Conservation (phyloP, 2,797 vertebrate species). For the Mallotus villosus region DNA sequence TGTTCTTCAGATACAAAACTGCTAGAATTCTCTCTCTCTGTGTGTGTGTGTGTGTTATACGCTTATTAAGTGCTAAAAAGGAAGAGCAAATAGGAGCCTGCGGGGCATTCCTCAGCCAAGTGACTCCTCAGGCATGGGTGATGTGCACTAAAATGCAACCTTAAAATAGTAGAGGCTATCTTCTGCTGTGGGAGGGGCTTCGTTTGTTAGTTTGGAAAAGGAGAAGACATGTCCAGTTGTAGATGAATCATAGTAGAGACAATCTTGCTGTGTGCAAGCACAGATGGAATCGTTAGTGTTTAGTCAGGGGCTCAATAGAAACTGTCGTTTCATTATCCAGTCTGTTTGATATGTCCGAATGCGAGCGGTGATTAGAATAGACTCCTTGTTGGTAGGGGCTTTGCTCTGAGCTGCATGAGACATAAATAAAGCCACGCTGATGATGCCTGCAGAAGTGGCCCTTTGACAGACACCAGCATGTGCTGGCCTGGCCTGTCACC, state of each 20-base stretch:
- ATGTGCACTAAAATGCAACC: constrained; percentile 28
- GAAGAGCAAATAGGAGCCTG: constrained; percentile 29
- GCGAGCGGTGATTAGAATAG: constrained; percentile 37
- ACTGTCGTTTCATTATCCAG: not conserved
- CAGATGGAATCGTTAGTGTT: not conserved
- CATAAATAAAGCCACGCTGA: constrained; percentile 81
- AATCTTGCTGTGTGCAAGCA: not conserved
- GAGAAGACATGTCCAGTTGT: constrained; percentile 43
- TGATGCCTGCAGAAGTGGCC: constrained; percentile 83
- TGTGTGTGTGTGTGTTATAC: not conserved
- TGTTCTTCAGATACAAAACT: not conserved
- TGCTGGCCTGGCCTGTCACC: constrained; percentile 80
- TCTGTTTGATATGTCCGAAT: constrained; percentile 3
- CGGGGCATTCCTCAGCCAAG: constrained; percentile 54
- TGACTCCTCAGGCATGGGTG: not conserved
- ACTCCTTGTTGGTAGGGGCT: constrained; percentile 41
- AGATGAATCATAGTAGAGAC: constrained; percentile 30
- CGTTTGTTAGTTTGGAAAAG: constrained; percentile 37
- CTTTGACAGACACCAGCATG: constrained; percentile 96
- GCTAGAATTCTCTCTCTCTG: not conserved
- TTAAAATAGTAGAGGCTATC: constrained; percentile 61
- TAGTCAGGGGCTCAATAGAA: not conserved
- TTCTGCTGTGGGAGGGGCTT: constrained; percentile 22
- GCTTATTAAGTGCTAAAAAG: constrained; percentile 18
- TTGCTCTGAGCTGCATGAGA: constrained; percentile 65